Evolutionary conservation across 2,797 vertebrate genomes (phyloP).

Genomic region (Monodelphis domestica): DNA sequence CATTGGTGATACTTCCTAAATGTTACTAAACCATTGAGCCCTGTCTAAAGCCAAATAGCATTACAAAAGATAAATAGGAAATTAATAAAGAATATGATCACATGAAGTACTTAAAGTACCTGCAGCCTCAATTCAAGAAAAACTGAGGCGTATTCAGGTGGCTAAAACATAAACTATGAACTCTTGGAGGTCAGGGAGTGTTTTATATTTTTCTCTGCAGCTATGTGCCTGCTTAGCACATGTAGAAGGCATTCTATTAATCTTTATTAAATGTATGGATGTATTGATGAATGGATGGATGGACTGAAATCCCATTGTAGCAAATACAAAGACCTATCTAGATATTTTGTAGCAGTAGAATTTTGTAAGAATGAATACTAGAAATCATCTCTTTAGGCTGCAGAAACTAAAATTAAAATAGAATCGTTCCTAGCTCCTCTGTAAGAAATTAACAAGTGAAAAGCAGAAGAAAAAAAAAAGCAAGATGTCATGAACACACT

Average conservation of each 20-base stretch:
- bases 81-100: conserved; percentile 7
- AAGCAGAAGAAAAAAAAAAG: background rate
- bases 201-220: background rate
- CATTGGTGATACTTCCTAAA: conserved; percentile 11
- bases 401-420: background rate
- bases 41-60: background rate
- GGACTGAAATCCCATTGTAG: background rate
- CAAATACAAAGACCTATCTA: background rate
- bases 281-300: background rate
- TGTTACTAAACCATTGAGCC: background rate
- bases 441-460: background rate
- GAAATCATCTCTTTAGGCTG: background rate
- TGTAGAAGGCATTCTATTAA: background rate
- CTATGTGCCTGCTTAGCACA: background rate
- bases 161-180: background rate
- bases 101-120: background rate
- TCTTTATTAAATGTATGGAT: background rate
- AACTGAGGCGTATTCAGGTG: conserved; percentile 19
- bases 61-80: background rate
- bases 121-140: background rate
- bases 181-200: background rate
- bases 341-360: background rate
- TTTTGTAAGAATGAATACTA: background rate
- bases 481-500: background rate
- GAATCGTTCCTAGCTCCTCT: background rate